Evolutionary conservation across 2,888 invertebrate species (phyloP).

Genomic region (Busseola fusca): DNA sequence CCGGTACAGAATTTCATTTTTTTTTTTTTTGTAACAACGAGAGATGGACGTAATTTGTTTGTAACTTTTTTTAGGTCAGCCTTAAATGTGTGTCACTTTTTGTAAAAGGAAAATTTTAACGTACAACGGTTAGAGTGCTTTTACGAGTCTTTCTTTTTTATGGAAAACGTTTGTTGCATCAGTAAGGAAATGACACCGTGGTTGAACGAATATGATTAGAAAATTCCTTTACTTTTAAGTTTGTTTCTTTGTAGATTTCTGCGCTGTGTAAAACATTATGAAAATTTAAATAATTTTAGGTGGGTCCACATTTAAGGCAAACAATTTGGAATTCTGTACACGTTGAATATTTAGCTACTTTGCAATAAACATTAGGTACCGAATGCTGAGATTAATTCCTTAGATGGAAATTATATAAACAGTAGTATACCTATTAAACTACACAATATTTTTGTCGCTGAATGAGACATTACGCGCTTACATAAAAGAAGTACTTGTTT

Average conservation of each 20-base stretch:
- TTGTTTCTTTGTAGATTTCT: constrained; percentile 6
- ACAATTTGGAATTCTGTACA: neutral
- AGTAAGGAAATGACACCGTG: constrained; percentile 17
- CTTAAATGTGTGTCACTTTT: constrained; percentile 14
- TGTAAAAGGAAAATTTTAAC: constrained; percentile 28
- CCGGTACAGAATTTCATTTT: neutral
- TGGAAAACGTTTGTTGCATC: constrained; percentile 30
- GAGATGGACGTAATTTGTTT: constrained; percentile 20
- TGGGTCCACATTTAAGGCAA: neutral
- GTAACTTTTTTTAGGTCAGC: constrained; percentile 19
- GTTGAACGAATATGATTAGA: constrained; percentile 22
- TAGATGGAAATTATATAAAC: no score
- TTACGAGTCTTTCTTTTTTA: constrained; percentile 24
- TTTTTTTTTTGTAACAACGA: constrained; percentile 9
- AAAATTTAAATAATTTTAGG: constrained; percentile 15
- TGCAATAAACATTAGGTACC: neutral
- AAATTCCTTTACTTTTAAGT: neutral
- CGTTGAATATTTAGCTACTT: neutral
- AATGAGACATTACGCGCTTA: neutral
- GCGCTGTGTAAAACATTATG: neutral
- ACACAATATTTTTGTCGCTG: neutral
- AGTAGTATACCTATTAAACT: no score
- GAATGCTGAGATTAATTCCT: neutral
- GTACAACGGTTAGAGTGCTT: constrained; percentile 35
- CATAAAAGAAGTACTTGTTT: neutral